Conservation (phyloP, 2,888 invertebrate species). For the Diogma glabrata region DNA sequence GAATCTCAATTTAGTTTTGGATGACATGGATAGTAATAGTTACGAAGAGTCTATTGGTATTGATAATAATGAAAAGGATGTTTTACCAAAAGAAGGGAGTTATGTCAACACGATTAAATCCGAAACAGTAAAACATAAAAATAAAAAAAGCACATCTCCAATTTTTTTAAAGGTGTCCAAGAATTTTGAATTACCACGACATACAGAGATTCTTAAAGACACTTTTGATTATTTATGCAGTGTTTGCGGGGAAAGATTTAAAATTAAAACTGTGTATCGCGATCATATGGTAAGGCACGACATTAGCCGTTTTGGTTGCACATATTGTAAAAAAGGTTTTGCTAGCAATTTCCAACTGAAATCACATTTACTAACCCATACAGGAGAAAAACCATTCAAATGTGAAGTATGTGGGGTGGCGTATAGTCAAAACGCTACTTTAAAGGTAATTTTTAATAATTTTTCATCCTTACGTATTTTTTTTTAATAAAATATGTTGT, state of each 20-base stretch:
- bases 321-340: neutral
- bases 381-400: constrained; percentile 18
- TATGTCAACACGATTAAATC: too few species aligned
- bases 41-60: too few species aligned
- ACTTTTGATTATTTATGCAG: neutral
- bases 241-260: neutral
- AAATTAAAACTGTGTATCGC: neutral
- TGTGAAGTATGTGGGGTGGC: constrained; percentile 17
- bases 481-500: too few species aligned
- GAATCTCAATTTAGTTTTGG: too few species aligned
- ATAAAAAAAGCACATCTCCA: too few species aligned
- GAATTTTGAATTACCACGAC: too few species aligned
- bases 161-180: too few species aligned
- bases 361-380: constrained; percentile 17
- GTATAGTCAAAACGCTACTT: constrained; percentile 18
- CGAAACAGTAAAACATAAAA: too few species aligned
- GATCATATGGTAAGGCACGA: constrained; percentile 1
- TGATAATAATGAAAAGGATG: too few species aligned
- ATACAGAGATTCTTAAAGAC: neutral
- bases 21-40: too few species aligned
- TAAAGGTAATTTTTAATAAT: constrained; percentile 12
- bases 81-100: too few species aligned
- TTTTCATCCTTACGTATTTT: too few species aligned
- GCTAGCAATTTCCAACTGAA: constrained; percentile 9
- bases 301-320: neutral